These are phyloP conservation scores for Apotomis capreana DNA, from an alignment of 2,888 invertebrate genomes.

Conservation along the genomic window DNA sequence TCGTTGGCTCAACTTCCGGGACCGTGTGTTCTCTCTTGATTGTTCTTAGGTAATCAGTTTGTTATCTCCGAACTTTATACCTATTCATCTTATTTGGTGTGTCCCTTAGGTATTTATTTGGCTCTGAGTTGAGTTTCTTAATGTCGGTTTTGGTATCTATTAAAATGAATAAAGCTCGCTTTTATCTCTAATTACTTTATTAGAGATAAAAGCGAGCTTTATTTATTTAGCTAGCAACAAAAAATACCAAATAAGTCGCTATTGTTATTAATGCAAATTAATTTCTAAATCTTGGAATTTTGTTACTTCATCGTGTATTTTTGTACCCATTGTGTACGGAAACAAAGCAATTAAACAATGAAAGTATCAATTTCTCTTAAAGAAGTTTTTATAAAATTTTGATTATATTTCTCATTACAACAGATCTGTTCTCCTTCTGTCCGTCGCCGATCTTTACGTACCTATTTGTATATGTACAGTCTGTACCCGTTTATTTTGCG, in stretches of 20 bases:
- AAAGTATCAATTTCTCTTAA: background rate
- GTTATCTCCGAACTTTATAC: slow-evolving; percentile 15
- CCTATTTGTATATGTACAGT: background rate
- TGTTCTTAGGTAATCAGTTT: slow-evolving; percentile 35
- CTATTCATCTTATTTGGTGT: background rate
- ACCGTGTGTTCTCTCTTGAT: slow-evolving; percentile 42
- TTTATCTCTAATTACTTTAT: too few species aligned
- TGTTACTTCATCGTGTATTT: too few species aligned
- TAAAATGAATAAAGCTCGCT: too few species aligned
- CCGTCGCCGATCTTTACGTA: slow-evolving; percentile 6
- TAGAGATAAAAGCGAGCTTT: too few species aligned
- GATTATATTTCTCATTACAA: background rate
- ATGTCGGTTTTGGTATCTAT: too few species aligned
- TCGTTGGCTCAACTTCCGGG: slow-evolving; percentile 57
- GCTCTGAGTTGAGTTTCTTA: background rate
- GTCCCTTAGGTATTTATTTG: background rate
- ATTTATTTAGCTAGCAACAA: too few species aligned
- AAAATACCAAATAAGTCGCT: too few species aligned
- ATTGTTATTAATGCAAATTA: too few species aligned
- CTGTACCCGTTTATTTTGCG: slow-evolving; percentile 24
- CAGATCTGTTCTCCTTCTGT: background rate
- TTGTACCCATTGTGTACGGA: too few species aligned
- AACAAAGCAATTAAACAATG: too few species aligned
- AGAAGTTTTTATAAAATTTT: background rate
- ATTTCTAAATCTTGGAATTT: too few species aligned